Base-by-base conservation (phyloP, 1,140 invertebrate genomes). In the Philopotamus ludificatus region DNA sequence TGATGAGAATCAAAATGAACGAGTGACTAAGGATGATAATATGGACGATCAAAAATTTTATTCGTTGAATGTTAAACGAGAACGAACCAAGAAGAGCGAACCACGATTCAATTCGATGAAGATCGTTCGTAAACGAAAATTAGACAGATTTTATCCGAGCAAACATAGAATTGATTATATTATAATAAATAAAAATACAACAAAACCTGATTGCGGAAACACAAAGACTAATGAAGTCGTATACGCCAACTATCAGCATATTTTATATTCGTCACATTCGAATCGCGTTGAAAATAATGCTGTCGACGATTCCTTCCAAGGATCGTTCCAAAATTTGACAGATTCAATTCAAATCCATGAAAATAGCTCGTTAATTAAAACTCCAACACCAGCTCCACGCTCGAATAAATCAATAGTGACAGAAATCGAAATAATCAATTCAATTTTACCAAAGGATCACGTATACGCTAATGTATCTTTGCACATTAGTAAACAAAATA, bases 141-240 rank as follows among this genome's bases (percentile, higher is more conserved):
- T 80, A 10, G 79, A 80, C 70, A 72, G 77, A 57, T 81, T 79
- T 54, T 80, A 81, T 68, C 79, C 79, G 2, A 79, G 79, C 26
- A 61, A 39, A 49, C 59, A 58, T 25, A 62, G 65, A 47, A 70
- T 70, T 22, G 68, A 70, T 42, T 70, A 70, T 55, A 60, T 70
- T 1, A 21, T 70, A 0, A 34, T 70, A 10, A 64, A 59, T 21
- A 70, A 66, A 25, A 58, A 66, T 26, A 50, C 45, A 10, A 49
- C 45, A 62, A 69, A 62, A 51, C 12, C 39, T 15, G 39, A 63
- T 42, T 2, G 15, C 2, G 50, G 41, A 23, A 54, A 26, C 3
- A 21, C 7, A 3, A 41, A 25, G 41, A 61, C 22, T 22, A 44
- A 64, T 3, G 57, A 61, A 39, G 68, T 67, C 8, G 65, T 70